These are phyloP conservation scores for Luidia sarsii DNA, from an alignment of 53 echinoderm and acorn worm genomes.

Conservation along the genomic window DNA sequence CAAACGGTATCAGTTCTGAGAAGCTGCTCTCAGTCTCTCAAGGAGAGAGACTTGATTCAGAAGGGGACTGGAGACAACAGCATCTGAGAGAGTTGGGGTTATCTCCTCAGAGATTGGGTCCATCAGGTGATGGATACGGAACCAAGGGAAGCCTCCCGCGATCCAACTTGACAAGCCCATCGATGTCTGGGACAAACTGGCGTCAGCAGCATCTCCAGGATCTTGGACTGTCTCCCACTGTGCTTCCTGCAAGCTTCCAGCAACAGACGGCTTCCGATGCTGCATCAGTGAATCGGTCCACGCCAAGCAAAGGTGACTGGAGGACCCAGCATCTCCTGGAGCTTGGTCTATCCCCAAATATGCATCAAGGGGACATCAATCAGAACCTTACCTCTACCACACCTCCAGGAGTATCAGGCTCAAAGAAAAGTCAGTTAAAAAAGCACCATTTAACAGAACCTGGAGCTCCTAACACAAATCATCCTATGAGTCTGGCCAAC, in stretches of 20 bases:
- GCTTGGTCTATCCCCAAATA: slow-evolving; percentile 18
- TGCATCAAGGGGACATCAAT: not conserved
- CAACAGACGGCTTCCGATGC: not conserved
- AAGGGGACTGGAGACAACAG: not conserved
- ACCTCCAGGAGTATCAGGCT: too few relatives aligned
- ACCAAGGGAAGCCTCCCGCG: too few relatives aligned
- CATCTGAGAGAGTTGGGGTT: slow-evolving; percentile 7
- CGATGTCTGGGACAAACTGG: not conserved
- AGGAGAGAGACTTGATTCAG: not conserved
- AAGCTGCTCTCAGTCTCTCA: not conserved
- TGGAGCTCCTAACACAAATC: too few relatives aligned
- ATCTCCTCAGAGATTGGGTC: not conserved
- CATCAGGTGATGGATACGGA: too few relatives aligned
- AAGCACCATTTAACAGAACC: too few relatives aligned
- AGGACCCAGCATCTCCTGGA: slow-evolving; percentile 8
- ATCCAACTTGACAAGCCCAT: not conserved
- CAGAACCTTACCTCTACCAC: too few relatives aligned
- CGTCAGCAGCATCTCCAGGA: slow-evolving; percentile 1
- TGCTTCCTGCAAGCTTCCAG: not conserved
- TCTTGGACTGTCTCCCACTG: not conserved
- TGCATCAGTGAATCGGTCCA: not conserved
- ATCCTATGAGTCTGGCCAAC: too few relatives aligned
- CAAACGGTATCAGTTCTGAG: too few relatives aligned
- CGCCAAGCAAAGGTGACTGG: slow-evolving; percentile 1
- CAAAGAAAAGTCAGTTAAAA: too few relatives aligned